Evolutionary conservation across 2,113 vertebrate genomes (phyloP), one percentile per base, ranked within the genome.

Genomic region (Corythoichthys intestinalis): DNA sequence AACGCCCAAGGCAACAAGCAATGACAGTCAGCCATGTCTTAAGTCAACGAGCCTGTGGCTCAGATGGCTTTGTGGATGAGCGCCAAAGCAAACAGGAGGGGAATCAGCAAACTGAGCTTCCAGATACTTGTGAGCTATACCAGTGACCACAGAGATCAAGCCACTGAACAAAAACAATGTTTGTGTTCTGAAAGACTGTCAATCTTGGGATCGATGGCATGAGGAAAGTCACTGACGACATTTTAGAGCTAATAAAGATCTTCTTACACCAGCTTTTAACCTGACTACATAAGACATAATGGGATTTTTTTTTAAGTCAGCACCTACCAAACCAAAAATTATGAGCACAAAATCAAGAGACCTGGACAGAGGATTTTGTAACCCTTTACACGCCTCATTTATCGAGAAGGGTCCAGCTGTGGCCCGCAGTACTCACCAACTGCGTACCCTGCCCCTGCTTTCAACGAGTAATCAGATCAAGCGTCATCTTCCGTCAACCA

Each of bases 31-130:
- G 69, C 50, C 72, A 60, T 15, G 74, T 63, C 41, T 63, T 44
- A 70, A 75, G 73, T 83, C 81, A 80, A 48, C 66, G 70, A 74
- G 85, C 70, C 61, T 61, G 74, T 73, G 78, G 73, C 83, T 85
- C 83, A 84, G 78, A 78, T 82, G 81, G 78, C 79, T 69, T 39
- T 3, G 61, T 78, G 80, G 72, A 82, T 17, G 71, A 57, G 65
- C 72, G 77, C 76, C 76, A 82, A 76, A 66, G 44, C 75, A 59
- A 85, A 79, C 77, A 82, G 54, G 69, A 82, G 80, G 64, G 74
- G 65, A 58, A 28, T 72, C 77, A 57, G 59, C 60, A 66, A 67
- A 71, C 37, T 52, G 49, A 41, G 54, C 75, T 69, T 74, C 53
- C 53, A 57, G 54, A 57, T 34, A 14, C 54, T 57, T 7, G 73